Evolutionary conservation across 92 coral and sea anemone species (phyloP).

Genomic region (Plumapathes pennacea): DNA sequence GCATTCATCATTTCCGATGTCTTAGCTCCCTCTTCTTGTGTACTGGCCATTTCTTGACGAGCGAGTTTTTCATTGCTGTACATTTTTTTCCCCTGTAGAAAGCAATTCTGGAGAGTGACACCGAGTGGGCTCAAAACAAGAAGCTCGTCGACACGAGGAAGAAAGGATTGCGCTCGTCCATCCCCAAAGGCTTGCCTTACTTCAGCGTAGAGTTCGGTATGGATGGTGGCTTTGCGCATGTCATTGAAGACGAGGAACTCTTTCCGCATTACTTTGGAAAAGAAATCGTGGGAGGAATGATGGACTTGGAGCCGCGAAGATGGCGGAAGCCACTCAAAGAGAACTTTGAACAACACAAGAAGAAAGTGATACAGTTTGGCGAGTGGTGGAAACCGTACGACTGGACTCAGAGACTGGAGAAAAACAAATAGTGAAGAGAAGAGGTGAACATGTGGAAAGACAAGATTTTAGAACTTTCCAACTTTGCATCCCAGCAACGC

Average conservation of each 20-base stretch:
- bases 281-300: conserved; percentile 98
- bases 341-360: conserved; percentile 92
- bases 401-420: conserved; percentile 81
- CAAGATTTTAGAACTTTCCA: too few species aligned
- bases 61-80: background rate
- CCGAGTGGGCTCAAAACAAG: conserved; percentile 98
- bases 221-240: conserved; percentile 99
- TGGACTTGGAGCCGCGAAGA: conserved; percentile 87
- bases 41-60: background rate
- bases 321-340: conserved; percentile 95
- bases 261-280: conserved; percentile 95
- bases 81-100: conserved; percentile 47
- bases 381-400: conserved; percentile 99
- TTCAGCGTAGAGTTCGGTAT: conserved; percentile 96
- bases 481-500: too few species aligned
- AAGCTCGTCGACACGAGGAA: conserved; percentile 85
- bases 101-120: conserved; percentile 93
- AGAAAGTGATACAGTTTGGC: conserved; percentile 85
- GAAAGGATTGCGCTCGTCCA: conserved; percentile 75
- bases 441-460: too few species aligned
- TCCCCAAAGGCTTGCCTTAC: conserved; percentile 94
- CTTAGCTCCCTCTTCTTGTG: background rate
- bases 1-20: too few species aligned
- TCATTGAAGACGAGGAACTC: conserved; percentile 87
- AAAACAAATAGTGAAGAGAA: conserved; percentile 28